Conservation (phyloP, 2,888 invertebrate species). For the Drosophila falleni region DNA sequence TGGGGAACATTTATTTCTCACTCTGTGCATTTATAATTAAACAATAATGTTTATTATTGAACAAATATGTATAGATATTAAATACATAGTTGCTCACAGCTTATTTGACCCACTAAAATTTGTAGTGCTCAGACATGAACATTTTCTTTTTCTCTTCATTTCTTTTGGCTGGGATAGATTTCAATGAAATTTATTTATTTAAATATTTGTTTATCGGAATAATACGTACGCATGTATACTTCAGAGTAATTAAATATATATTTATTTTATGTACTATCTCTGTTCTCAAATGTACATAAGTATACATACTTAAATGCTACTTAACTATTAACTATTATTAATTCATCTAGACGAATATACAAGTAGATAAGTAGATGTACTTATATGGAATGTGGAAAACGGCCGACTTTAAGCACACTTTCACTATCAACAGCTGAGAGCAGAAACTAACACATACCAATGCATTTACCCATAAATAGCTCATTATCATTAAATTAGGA, state of each 20-base stretch:
- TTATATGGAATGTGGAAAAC: not conserved
- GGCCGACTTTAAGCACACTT: slow-evolving; percentile 25
- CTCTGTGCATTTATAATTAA: no score
- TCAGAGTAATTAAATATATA: not conserved
- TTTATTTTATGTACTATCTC: not conserved
- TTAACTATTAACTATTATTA: not conserved
- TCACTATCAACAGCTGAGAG: slow-evolving; percentile 10
- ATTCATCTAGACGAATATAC: not conserved
- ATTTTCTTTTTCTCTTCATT: no score
- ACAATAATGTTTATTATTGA: no score
- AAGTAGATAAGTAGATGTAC: not conserved
- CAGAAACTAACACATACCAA: slow-evolving; percentile 30
- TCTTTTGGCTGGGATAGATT: no score
- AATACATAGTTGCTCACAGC: no score
- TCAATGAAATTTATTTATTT: no score
- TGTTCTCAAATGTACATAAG: not conserved
- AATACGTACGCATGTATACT: no score
- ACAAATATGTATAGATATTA: no score
- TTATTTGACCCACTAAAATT: no score
- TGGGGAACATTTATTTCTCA: no score
- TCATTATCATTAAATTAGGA: slow-evolving; percentile 79
- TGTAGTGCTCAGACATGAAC: no score
- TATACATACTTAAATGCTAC: not conserved
- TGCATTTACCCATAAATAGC: slow-evolving; percentile 70
- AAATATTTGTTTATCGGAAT: no score